Evolutionary conservation across 1,140 invertebrate species (phyloP), one percentile per base, ranked within the genome.

Genomic region (Drosophila cardini): DNA sequence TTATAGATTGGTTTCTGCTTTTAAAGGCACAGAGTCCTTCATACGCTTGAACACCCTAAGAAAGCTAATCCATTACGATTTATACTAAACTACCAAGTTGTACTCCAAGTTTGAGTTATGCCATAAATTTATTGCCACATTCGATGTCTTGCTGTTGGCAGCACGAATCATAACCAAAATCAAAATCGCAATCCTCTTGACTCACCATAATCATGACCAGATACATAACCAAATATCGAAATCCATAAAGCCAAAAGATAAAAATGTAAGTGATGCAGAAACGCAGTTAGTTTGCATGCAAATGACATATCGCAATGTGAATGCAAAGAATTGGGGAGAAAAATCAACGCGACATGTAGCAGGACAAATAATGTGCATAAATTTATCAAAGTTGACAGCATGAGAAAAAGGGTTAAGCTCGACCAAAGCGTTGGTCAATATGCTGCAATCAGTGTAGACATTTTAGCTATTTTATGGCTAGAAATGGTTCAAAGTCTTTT

Each of bases 311-410:
- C 68, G 46, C 70, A 79, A 73, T 87, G 83, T 70, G 81, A 61
- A 52, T 13, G 43, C 82, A 79, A 79, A 87, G 87, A 75, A 64
- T 87, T 86, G 76, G 64, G 76, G 50, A 45, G 34, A 76, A 83
- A 86, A 86, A 87, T 86, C 83, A 86, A 73, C 84, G 84, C 83
- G 76, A 86, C 84, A 86, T 86, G 76, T 79, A 77, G 64, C 79
- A 82, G 83, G 56, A 86, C 82, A 86, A 86, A 86, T 86, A 86
- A 86, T 87, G 82, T 86, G 83, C 82, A 86, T 86, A 86, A 86
- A 86, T 86, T 87, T 82, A 72, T 72, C 72, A 69, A 67, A 73
- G 45, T 63, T 68, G 63, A 61, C 62, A 46, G 64, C 61, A 50
- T 56, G 46, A 10, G 42, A 21, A 43, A 21, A 43, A 71, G 30